Evolutionary conservation across 1,140 invertebrate genomes (phyloP), one percentile per base, ranked within the genome.

Genomic region (Drosophila bocki): DNA sequence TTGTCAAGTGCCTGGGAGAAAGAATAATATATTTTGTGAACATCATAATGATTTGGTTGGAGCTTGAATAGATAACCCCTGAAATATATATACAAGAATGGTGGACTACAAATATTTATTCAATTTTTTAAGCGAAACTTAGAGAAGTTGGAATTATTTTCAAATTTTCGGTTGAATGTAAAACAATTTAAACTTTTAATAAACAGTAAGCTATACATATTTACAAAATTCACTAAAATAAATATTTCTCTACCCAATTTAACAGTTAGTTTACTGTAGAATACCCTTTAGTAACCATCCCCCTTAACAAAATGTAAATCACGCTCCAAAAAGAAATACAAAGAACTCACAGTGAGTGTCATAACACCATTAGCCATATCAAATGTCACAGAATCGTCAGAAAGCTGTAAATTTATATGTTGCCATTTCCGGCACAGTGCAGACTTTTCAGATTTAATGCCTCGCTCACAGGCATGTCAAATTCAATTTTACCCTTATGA

Each of bases 401-500:
- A 86, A 82, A 82, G 67, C 83, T 78, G 71, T 58, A 56, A 80
- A 87, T 88, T 87, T 88, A 84, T 82, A 78, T 80, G 84, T 69
- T 70, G 48, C 42, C 78, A 62, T 76, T 83, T 80, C 54, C 54
- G 62, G 51, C 50, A 60, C 39, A 57, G 69, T 59, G 48, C 37
- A 80, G 79, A 79, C 51, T 86, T 67, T 63, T 35, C 59, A 58
- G 70, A 85, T 88, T 88, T 88, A 85, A 91, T 85, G 82, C 67
- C 76, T 68, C 47, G 62, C 81, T 78, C 90, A 50, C 75, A 48
- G 70, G 86, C 85, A 88, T 85, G 85, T 85, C 85, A 88, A 91
- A 88, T 88, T 91, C 70, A 88, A 88, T 88, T 88, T 90, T 68
- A 85, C 63, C 85, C 85, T 60, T 51, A 87, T 70, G 78, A 85